Conservation (phyloP, 2,888 invertebrate species). For the Phortica okadai region DNA sequence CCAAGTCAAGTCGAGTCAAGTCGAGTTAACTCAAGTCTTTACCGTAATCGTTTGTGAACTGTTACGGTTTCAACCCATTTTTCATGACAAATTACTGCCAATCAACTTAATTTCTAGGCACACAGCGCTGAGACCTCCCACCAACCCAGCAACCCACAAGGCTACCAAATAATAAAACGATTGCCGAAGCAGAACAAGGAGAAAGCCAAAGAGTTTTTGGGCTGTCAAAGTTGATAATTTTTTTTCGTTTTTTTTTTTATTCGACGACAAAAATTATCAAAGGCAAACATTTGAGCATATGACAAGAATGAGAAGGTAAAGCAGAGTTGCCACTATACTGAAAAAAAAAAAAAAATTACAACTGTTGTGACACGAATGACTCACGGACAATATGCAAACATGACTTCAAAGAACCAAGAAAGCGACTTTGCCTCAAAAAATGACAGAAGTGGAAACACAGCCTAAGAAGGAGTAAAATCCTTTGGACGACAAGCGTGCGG, state of each 20-base stretch:
- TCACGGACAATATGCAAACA: no score
- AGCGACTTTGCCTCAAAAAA: no score
- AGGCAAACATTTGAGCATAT: not conserved
- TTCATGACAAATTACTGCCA: conserved; percentile 72
- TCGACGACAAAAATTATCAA: not conserved
- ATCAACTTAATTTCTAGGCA: conserved; percentile 68
- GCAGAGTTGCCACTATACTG: no score
- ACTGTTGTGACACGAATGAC: no score
- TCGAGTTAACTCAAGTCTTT: not conserved
- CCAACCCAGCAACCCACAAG: not conserved
- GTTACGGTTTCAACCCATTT: conserved; percentile 72
- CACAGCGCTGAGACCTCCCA: not conserved
- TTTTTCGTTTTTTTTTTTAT: not conserved
- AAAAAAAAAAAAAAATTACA: no score
- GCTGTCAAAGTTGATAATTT: no score
- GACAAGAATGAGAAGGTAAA: not conserved
- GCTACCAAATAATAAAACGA: not conserved
- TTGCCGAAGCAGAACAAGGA: not conserved
- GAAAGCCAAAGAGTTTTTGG: not conserved
- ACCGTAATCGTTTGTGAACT: conserved; percentile 39
- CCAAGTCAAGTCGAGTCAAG: not conserved
- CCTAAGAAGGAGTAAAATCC: no score
- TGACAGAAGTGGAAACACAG: no score
- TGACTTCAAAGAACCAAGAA: no score
- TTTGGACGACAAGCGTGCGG: not conserved